These are phyloP conservation scores for Scarus forsteni DNA, from an alignment of 2,797 vertebrate species.

Conservation along the genomic window DNA sequence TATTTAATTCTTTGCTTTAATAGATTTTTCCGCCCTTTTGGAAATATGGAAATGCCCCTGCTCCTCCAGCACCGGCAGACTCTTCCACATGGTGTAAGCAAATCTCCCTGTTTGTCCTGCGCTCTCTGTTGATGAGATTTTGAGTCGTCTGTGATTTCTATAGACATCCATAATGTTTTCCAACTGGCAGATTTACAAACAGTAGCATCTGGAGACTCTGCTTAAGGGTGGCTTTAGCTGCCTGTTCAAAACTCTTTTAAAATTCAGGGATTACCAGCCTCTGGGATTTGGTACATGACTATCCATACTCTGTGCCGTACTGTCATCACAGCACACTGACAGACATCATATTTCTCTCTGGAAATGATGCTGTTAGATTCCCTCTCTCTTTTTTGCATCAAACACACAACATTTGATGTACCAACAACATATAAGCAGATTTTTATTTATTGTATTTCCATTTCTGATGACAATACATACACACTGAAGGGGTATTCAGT, in stretches of 20 bases:
- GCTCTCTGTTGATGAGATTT: slow-evolving; percentile 52
- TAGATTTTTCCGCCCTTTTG: slow-evolving; percentile 69
- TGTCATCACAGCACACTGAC: slow-evolving; percentile 4
- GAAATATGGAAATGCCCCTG: slow-evolving; percentile 54
- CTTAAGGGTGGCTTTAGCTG: slow-evolving; percentile 45
- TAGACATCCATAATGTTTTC: slow-evolving; percentile 47
- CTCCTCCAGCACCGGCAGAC: slow-evolving; percentile 36
- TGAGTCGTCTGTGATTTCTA: slow-evolving; percentile 51
- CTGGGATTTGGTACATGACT: slow-evolving; percentile 41
- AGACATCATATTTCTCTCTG: slow-evolving; percentile 5
- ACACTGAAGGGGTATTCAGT: neutral
- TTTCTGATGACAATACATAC: neutral
- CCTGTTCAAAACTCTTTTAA: slow-evolving; percentile 43
- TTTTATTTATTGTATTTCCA: neutral
- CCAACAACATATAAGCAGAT: neutral
- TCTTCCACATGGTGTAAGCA: slow-evolving; percentile 41
- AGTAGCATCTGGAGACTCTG: slow-evolving; percentile 53
- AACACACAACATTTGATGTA: neutral
- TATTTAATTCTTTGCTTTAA: slow-evolving; percentile 72
- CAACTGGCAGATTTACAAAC: slow-evolving; percentile 59
- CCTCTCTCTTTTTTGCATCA: neutral
- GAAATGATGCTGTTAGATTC: neutral
- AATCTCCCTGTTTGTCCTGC: slow-evolving; percentile 60
- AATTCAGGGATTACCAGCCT: slow-evolving; percentile 50
- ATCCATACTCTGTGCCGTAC: slow-evolving; percentile 20